Base-by-base conservation (phyloP, 2,888 invertebrate genomes). In the Anodontia alba region DNA sequence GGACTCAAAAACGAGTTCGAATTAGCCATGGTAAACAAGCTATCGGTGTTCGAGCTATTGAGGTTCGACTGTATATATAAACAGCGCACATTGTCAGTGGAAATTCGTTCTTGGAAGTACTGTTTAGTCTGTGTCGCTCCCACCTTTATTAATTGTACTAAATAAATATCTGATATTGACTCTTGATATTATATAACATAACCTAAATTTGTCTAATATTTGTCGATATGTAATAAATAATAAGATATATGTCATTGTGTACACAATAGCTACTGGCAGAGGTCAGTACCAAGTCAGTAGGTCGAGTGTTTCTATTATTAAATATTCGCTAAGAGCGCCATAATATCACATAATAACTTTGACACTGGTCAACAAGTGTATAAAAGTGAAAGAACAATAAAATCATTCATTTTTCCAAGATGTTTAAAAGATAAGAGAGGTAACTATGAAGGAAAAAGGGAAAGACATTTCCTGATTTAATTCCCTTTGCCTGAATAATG, bases 281-380 rank as follows among this genome's bases (percentile, higher is more conserved):
- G 81, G 72, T 82, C 81, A 82, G 12, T 20, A n/a, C 10, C 26
- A 46, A 62, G 78, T 82, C 78, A 82, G 26, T 51, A 46, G 81
- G 81, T 82, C 81, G 71, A 78, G 62, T 73, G 69, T 31, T 38
- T 67, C 66, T 66, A 42, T 51, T 62, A 67, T 74, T 68, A 75
- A 67, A 75, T 54, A 20, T 75, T 79, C 67, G 46, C 42, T 71
- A 79, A 79, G 33, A 38, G 33, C 38, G 42, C 26, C 71, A 66
- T 71, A 71, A 76, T 54, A 57, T 23, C 51, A 57, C 54, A 70
- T 70, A 76, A 76, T 76, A 54, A 31, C 66, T 74, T 42, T 57
- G 57, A 74, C 73, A 38, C 38, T 42, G 66, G 66, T 62, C 72
- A 31, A 38, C 73, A 20, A 73, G 36, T 43, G 26, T 57, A 73